phyloP scores from a whole-genome alignment of 2,797 vertebrate genomes.

The Sebastes wilsoni region DNA sequence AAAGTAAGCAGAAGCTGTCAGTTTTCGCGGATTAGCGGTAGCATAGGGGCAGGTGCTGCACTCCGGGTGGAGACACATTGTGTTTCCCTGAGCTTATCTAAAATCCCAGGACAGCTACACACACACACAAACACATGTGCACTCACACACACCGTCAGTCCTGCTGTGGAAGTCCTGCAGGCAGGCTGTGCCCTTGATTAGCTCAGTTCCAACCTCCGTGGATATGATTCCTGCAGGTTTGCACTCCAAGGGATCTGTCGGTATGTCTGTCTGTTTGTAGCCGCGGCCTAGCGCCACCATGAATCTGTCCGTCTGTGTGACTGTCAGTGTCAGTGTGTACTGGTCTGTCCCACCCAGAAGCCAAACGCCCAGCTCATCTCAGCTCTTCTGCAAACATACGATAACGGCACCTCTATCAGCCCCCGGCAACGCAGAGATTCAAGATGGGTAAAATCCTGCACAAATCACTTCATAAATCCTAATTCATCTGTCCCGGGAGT shows the following conservation, averaged over 20 bases:
- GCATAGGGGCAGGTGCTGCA: slow-evolving; percentile 44
- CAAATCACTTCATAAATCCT: slow-evolving; percentile 38
- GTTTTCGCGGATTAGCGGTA: slow-evolving; percentile 61
- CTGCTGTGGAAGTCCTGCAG: slow-evolving; percentile 52
- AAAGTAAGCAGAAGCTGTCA: slow-evolving; percentile 48
- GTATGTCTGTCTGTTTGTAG: slow-evolving; percentile 27
- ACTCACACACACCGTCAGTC: slow-evolving; percentile 28
- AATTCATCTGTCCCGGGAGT: not conserved
- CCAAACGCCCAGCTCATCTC: slow-evolving; percentile 26
- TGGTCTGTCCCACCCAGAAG: not conserved
- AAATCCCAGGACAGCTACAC: slow-evolving; percentile 51
- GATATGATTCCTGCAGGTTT: slow-evolving; percentile 54
- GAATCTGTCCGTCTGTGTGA: not conserved
- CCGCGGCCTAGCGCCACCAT: slow-evolving; percentile 1
- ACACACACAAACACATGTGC: not conserved
- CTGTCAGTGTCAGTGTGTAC: not conserved
- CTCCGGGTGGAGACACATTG: slow-evolving; percentile 42
- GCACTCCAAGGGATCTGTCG: slow-evolving; percentile 32
- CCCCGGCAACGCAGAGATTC: not conserved
- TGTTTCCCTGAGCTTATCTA: slow-evolving; percentile 65
- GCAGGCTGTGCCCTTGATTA: slow-evolving; percentile 58
- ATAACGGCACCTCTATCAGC: slow-evolving; percentile 14
- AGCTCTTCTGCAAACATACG: slow-evolving; percentile 32
- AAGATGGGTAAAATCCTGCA: slow-evolving; percentile 16
- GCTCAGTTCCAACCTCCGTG: slow-evolving; percentile 59